Conservation (phyloP, 2,113 vertebrate genomes). For the Phainopepla nitens region DNA sequence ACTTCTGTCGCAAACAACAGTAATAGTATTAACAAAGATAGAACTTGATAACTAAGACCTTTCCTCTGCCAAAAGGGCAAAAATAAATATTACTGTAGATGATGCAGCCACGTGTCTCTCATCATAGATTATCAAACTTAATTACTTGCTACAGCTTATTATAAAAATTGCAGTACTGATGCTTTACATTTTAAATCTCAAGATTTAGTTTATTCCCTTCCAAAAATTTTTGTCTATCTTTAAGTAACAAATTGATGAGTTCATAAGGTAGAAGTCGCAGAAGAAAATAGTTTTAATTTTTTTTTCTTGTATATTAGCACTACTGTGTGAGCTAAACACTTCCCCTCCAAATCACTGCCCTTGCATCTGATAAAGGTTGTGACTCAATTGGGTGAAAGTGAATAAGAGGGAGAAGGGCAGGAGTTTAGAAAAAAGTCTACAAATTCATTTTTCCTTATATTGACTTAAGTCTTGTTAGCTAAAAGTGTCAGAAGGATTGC, state of each 20-base stretch:
- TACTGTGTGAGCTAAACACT: background rate
- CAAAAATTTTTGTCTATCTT: background rate
- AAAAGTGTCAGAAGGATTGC: background rate
- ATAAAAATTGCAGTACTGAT: background rate
- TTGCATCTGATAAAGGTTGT: background rate
- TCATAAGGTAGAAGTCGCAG: background rate
- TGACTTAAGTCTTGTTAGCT: background rate
- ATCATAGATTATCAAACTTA: background rate
- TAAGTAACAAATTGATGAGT: background rate
- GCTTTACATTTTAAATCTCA: background rate
- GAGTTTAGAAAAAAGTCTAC: background rate
- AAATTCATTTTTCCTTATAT: background rate
- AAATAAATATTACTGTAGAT: background rate
- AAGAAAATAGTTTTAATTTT: background rate
- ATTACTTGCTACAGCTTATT: background rate
- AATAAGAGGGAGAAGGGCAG: background rate
- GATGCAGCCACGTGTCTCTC: background rate
- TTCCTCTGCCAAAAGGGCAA: background rate
- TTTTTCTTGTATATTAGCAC: background rate
- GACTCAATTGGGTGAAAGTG: background rate
- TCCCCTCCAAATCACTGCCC: background rate
- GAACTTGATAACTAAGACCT: background rate
- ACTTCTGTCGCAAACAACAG: background rate
- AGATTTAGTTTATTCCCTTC: background rate
- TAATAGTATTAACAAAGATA: background rate